Evolutionary conservation across 1,140 invertebrate species (phyloP).

Genomic region (Heliconius himera): DNA sequence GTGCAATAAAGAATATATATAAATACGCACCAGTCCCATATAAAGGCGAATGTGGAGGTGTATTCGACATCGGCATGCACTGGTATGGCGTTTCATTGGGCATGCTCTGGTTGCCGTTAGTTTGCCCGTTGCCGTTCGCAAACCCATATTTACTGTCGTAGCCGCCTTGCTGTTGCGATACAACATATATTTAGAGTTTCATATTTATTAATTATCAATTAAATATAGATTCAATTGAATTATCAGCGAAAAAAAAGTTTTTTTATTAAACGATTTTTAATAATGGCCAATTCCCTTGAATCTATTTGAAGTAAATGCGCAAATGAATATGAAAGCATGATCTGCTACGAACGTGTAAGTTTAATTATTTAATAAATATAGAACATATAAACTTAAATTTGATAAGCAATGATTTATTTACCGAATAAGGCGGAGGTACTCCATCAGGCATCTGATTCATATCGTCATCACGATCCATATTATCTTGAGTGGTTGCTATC

Average conservation of each 20-base stretch:
- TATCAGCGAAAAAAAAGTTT: too few relatives aligned
- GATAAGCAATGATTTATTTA: conserved; percentile 72
- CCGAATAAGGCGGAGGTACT: conserved; percentile 90
- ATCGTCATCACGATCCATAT: conserved; percentile 84
- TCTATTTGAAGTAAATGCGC: neutral
- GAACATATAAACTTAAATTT: neutral
- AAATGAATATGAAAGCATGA: neutral
- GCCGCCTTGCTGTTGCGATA: conserved; percentile 63
- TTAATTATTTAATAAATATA: neutral
- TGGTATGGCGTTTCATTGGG: conserved; percentile 66
- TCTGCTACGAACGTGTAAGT: neutral
- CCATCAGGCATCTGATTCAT: conserved; percentile 79
- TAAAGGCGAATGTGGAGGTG: conserved; percentile 81
- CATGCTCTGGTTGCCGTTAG: conserved; percentile 50
- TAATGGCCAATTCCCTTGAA: neutral
- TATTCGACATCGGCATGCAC: conserved; percentile 71
- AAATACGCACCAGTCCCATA: conserved; percentile 75
- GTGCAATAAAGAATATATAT: too few relatives aligned
- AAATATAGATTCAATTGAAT: neutral
- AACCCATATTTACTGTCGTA: conserved; percentile 86
- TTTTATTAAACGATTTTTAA: neutral
- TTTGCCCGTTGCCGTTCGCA: conserved; percentile 58
- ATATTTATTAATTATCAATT: neutral
- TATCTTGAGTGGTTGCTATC: conserved; percentile 84
- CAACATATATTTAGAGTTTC: neutral